Conservation (phyloP, 2,888 invertebrate species). For the Drosophila phalerata region DNA sequence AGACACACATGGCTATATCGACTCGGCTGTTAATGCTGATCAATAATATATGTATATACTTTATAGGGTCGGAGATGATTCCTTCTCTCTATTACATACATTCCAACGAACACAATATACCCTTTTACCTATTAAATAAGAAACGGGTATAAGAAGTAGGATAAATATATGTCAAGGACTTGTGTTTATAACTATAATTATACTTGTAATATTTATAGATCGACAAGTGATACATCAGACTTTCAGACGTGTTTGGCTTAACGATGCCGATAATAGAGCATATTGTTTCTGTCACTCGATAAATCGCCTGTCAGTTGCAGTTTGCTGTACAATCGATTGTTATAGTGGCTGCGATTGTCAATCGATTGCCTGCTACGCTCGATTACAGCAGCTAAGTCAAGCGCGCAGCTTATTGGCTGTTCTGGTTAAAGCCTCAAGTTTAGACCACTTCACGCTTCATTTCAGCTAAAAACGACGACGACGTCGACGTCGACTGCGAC, state of each 20-base stretch:
- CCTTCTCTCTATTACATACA: too few relatives aligned
- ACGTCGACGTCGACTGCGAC: conserved; percentile 6
- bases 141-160: too few relatives aligned
- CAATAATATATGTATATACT: too few relatives aligned
- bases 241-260: not conserved
- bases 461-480: conserved; percentile 19
- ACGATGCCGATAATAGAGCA: not conserved
- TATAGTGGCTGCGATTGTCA: conserved; percentile 22
- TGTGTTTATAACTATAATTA: too few relatives aligned
- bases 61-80: too few relatives aligned
- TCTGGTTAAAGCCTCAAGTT: conserved; percentile 3
- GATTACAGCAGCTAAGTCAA: conserved; percentile 37
- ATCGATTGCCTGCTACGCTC: conserved; percentile 54
- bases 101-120: too few relatives aligned
- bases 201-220: too few relatives aligned
- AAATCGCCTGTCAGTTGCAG: conserved; percentile 32
- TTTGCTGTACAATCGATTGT: conserved; percentile 30
- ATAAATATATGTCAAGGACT: too few relatives aligned
- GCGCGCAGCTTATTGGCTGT: conserved; percentile 10
- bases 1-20: too few relatives aligned
- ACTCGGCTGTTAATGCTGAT: too few relatives aligned
- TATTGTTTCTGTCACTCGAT: conserved; percentile 6
- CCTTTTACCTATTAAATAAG: too few relatives aligned
- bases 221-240: too few relatives aligned
- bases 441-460: conserved; percentile 36